phyloP scores from a whole-genome alignment of 2,113 vertebrate genomes.

The Lipotes vexillifer region DNA sequence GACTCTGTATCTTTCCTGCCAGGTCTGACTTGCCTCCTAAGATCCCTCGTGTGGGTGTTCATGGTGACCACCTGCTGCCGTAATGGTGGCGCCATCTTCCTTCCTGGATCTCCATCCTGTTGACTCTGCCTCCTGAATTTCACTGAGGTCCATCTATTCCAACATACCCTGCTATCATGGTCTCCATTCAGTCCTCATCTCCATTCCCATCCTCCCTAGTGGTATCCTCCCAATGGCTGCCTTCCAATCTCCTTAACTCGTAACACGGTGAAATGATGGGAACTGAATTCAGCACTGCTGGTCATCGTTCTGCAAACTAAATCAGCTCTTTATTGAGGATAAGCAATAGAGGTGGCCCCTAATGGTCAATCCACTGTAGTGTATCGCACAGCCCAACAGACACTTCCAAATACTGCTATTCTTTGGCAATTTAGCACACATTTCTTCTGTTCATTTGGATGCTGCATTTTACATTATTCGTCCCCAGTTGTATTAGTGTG shows the following conservation, averaged over 20 bases:
- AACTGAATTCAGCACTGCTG: background rate
- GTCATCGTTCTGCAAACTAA: background rate
- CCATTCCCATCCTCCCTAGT: background rate
- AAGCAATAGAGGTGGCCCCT: background rate
- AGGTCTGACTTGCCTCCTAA: background rate
- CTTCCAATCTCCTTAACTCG: background rate
- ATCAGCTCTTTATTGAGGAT: background rate
- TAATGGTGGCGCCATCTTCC: background rate
- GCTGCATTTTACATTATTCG: conserved; percentile 57
- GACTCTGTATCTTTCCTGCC: background rate
- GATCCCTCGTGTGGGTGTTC: background rate
- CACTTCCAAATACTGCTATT: background rate
- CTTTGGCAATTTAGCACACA: background rate
- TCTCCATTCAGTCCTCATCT: background rate
- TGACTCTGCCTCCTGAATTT: background rate
- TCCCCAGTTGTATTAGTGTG: background rate
- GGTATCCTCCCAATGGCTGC: background rate
- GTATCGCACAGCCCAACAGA: rapidly evolving
- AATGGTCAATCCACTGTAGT: background rate
- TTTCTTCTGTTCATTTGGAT: background rate
- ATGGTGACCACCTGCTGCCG: background rate
- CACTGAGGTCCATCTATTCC: background rate
- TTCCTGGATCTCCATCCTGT: background rate
- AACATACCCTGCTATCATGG: rapidly evolving
- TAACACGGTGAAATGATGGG: background rate